Conservation (phyloP, 2,888 invertebrate genomes). For the Didymodactylos carnosus region DNA sequence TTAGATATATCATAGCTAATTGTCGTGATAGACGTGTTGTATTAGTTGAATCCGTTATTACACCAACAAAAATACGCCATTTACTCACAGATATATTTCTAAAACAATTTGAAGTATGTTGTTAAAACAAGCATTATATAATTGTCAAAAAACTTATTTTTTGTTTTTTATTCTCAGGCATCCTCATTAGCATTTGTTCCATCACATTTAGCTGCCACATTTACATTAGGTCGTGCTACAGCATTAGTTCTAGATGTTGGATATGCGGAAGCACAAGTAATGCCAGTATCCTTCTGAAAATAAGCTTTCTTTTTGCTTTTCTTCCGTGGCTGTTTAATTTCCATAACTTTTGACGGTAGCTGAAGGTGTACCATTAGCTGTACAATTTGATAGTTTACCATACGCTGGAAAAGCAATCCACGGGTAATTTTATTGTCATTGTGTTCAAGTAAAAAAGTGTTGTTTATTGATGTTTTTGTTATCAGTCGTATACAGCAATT, state of each 20-base stretch:
- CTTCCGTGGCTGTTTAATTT: too few relatives aligned
- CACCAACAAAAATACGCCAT: not conserved
- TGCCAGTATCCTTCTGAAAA: constrained; percentile 56
- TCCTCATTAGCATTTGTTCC: constrained; percentile 62
- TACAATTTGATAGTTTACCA: constrained; percentile 59
- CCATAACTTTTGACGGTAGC: too few relatives aligned
- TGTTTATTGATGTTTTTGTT: not conserved
- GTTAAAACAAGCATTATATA: not conserved
- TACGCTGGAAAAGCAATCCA: constrained; percentile 48
- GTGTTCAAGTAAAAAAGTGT: not conserved
- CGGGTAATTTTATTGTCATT: constrained; percentile 21
- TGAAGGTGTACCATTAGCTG: constrained; percentile 60
- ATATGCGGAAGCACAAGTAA: constrained; percentile 55
- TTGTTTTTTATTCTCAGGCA: constrained; percentile 41
- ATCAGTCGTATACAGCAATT: not conserved
- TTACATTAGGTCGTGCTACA: constrained; percentile 59
- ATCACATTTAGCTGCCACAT: constrained; percentile 58
- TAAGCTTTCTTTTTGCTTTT: too few relatives aligned
- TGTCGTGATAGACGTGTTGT: constrained; percentile 7
- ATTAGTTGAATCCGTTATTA: constrained; percentile 6
- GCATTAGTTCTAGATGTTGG: constrained; percentile 71
- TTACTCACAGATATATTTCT: constrained; percentile 7
- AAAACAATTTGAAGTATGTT: constrained; percentile 1
- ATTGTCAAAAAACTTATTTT: not conserved
- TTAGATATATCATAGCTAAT: constrained; percentile 1